Evolutionary conservation across 2,888 invertebrate genomes (phyloP).

Genomic region (Heliconius ethilla): DNA sequence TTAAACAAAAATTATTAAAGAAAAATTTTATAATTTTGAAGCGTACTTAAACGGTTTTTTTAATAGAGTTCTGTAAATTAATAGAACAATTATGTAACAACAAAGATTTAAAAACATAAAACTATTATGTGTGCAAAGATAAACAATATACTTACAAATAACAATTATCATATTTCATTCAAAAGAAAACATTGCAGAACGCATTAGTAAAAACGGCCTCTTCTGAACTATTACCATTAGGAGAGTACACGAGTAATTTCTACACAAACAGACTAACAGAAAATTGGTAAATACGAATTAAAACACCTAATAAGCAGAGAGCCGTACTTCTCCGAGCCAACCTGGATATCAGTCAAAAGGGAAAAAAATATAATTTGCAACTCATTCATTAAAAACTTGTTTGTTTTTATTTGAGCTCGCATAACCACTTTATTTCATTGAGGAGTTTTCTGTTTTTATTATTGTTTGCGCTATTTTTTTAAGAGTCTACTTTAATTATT

Average conservation of each 20-base stretch:
- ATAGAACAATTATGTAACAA: background rate
- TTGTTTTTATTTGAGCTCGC: constrained; percentile 45
- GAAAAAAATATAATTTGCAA: constrained; percentile 42
- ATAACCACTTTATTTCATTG: constrained; percentile 38
- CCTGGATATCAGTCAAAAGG: constrained; percentile 36
- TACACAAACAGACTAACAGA: constrained; percentile 1
- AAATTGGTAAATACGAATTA: constrained; percentile 30
- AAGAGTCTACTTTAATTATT: constrained; percentile 16
- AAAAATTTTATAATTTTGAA: too few species aligned
- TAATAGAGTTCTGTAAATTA: too few species aligned
- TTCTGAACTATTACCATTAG: background rate
- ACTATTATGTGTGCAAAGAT: background rate
- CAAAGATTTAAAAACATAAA: background rate
- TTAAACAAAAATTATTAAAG: too few species aligned
- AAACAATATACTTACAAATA: background rate
- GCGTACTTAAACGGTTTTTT: too few species aligned
- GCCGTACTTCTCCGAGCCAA: constrained; percentile 30
- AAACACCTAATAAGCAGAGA: constrained; percentile 36
- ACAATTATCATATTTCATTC: background rate
- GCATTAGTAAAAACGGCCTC: constrained; percentile 20
- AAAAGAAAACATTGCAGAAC: constrained; percentile 22
- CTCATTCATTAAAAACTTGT: constrained; percentile 46
- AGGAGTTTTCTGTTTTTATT: constrained; percentile 32
- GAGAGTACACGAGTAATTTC: constrained; percentile 6
- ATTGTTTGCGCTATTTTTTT: constrained; percentile 13